phyloP scores from a whole-genome alignment of 2,113 vertebrate species.

The Rhinolophus sinicus region DNA sequence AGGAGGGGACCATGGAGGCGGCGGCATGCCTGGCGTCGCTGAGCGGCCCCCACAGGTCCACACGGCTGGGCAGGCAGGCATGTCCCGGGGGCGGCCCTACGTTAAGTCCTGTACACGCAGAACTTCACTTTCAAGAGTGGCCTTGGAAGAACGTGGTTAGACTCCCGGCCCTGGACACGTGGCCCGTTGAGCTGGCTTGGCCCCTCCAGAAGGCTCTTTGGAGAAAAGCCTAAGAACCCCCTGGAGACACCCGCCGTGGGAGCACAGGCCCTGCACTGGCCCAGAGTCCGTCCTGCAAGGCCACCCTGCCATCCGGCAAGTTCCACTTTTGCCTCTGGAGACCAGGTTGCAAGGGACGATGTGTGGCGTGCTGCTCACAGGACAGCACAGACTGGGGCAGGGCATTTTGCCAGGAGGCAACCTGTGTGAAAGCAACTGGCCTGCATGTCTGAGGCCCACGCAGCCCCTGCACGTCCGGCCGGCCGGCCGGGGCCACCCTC shows the following conservation, averaged over 20 bases:
- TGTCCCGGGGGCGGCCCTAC: too few species aligned
- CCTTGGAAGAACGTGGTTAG: too few species aligned
- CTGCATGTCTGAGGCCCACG: not conserved
- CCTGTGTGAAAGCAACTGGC: not conserved
- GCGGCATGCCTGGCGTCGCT: too few species aligned
- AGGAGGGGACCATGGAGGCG: not conserved
- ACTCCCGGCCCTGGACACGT: too few species aligned
- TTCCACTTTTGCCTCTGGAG: not conserved
- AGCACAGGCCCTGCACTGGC: not conserved
- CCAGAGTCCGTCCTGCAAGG: too few species aligned
- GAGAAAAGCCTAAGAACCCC: not conserved
- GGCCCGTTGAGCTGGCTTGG: too few species aligned
- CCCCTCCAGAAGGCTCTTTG: not conserved
- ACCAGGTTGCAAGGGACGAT: rapidly evolving
- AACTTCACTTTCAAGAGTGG: too few species aligned
- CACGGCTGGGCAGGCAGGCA: too few species aligned
- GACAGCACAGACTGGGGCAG: not conserved
- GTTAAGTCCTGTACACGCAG: too few species aligned
- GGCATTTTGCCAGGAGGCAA: not conserved
- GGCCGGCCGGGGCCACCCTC: too few species aligned
- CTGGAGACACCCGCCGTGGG: rapidly evolving
- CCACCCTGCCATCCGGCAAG: rapidly evolving
- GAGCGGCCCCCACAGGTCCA: too few species aligned
- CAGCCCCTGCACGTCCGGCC: not conserved
- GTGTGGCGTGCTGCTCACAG: rapidly evolving